Base-by-base conservation (phyloP, 2,113 vertebrate genomes). In the Nansenia antarctica region DNA sequence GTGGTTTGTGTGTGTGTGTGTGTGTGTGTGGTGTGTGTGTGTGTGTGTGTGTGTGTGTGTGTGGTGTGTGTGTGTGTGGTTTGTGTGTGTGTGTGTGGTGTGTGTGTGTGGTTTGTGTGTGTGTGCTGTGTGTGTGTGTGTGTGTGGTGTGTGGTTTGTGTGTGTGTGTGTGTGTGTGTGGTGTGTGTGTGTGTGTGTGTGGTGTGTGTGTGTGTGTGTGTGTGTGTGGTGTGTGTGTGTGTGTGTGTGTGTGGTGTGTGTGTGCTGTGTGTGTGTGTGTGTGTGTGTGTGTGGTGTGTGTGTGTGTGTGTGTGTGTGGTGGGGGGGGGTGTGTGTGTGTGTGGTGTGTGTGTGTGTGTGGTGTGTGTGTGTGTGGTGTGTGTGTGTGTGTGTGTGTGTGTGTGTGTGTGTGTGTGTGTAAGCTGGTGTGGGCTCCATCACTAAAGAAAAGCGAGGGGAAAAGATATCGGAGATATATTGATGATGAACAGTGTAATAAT, bases 401-500 rank as follows among this genome's bases (percentile, higher is more conserved):
- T 64, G 62, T 26, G 14, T 18, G 24, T 7, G 62, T 45, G 62
- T 30, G 45, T 47, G 62, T n/a, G 2, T 22, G 1, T 29, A 22
- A 24, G 8, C 39, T 1, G 22, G 20, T 8, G 8, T 5, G 2
- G 6, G 20, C n/a, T 47, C 45, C 45, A 47, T 47, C 5, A 47
- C 45, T 47, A 47, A 47, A 47, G 45, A 47, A 24, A 35, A 12
- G 34, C n/a, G 9, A 60, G 0, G 18, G 27, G 8, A 60, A 37
- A n/a, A 62, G 35, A 35, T 77, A 69, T 79, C n/a, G 71, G 32
- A 22, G 8, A 70, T 70, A 70, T 70, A 53, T 55, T 72, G 27
- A 45, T 84, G 76, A 82, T 76, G 70, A 54, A 82, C 67, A 65
- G 65, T 20, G 72, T 74, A 62, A 37, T 76, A 81, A 37, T 76